Evolutionary conservation across 2,888 invertebrate species (phyloP).

Genomic region (Agonopterix arenella): DNA sequence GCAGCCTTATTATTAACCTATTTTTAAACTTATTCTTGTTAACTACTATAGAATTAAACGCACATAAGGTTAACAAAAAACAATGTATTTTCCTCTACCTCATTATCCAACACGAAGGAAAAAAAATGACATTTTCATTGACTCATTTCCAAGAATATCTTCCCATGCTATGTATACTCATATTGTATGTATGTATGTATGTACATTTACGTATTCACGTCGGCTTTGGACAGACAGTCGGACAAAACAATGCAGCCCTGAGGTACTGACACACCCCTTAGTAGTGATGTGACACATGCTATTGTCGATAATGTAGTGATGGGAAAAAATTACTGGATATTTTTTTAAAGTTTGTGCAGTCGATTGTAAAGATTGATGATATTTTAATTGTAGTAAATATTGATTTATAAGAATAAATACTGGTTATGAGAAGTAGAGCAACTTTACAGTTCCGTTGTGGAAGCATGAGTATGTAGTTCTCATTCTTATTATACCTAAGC

Average conservation of each 20-base stretch:
- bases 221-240: constrained; percentile 63
- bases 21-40: not conserved
- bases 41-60: no score
- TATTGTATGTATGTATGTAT: constrained; percentile 24
- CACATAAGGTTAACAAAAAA: no score
- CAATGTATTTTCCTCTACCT: not conserved
- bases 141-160: constrained; percentile 27
- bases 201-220: constrained; percentile 31
- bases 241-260: constrained; percentile 71
- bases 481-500: no score
- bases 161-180: constrained; percentile 34
- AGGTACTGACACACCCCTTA: constrained; percentile 65
- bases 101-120: constrained; percentile 11
- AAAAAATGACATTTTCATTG: no score
- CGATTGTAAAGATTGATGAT: not conserved
- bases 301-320: constrained; percentile 41
- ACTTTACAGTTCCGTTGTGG: no score
- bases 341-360: not conserved
- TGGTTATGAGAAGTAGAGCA: no score
- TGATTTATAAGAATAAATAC: not conserved
- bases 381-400: not conserved
- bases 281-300: constrained; percentile 31
- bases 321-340: constrained; percentile 13
- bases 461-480: no score
- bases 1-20: not conserved